These are phyloP conservation scores for Stigmatopora argus DNA, from an alignment of 2,113 vertebrate genomes.

Conservation along the genomic window DNA sequence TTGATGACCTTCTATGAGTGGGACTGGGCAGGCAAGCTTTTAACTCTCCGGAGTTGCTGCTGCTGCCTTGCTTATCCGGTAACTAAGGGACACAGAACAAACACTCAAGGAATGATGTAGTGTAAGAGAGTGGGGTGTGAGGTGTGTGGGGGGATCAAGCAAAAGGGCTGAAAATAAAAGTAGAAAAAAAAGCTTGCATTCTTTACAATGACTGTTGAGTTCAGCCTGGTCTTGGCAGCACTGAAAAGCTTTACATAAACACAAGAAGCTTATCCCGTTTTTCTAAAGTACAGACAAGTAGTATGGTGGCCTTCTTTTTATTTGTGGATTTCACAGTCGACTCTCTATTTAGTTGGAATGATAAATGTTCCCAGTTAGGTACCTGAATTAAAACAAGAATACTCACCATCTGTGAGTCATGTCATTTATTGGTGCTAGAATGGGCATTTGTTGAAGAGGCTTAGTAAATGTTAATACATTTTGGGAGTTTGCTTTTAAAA, in stretches of 20 bases:
- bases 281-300: constrained; percentile 46
- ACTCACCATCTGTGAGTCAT: not conserved
- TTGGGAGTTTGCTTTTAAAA: not conserved
- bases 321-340: constrained; percentile 33
- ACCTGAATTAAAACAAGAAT: constrained; percentile 17
- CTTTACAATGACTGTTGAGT: constrained; percentile 50
- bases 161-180: constrained; percentile 64
- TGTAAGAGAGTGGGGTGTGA: constrained; percentile 32
- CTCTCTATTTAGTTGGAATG: constrained; percentile 17
- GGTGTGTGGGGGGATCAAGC: constrained; percentile 9
- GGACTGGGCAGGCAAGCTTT: constrained; percentile 65
- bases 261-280: constrained; percentile 32
- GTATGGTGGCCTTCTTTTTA: constrained; percentile 32
- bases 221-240: constrained; percentile 51
- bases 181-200: constrained; percentile 52
- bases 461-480: constrained; percentile 6
- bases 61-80: constrained; percentile 60
- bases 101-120: constrained; percentile 73
- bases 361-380: constrained; percentile 31
- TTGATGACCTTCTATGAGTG: constrained; percentile 69
- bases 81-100: constrained; percentile 70
- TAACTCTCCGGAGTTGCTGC: constrained; percentile 59
- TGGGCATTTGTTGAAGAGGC: constrained; percentile 9
- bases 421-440: not conserved
- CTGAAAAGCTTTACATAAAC: constrained; percentile 46